Base-by-base conservation (phyloP, 1,140 invertebrate species). In the Pemphigus obesinymphae region DNA sequence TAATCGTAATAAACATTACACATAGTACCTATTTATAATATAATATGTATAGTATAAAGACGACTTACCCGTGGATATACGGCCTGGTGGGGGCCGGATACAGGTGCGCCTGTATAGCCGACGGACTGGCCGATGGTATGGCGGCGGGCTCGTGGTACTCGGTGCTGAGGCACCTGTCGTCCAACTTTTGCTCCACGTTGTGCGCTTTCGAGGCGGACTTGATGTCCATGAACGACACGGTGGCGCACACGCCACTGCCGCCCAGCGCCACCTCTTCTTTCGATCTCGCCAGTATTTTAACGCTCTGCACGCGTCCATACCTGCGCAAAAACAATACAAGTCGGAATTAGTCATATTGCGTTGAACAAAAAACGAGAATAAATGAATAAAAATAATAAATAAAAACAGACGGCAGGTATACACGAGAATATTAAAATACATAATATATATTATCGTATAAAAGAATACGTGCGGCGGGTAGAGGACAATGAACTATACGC, bases 151-250 rank as follows among this genome's bases (percentile, higher is more conserved):
- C 95, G 89, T 97, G 96, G 89, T 97, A 97, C 87, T 96, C 93
- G 84, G 95, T 97, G 87, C 93, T 94, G 87, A 97, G 91, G 83
- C 92, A 91, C 85, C 93, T 89, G 85, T 96, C 93, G 87, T 96
- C 94, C 87, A 97, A 88, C 85, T 93, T 94, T 88, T 96, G 94
- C 86, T 97, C 95, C 84, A 92, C 91, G 87, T 93, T 93, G 87
- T 96, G 94, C 76, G 96, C 96, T 89, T 97, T 97, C 85, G 94
- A 92, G 85, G 96, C 96, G 85, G 95, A 96, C 89, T 95, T 96
- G 89, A 97, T 97, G 90, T 97, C 96, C 91, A 96, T 96, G 90
- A 97, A 97, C 86, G 95, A 95, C 87, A 97, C 95, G 86, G 95
- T 96, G 86, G 95, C 95, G 85, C 90, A 90, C 70, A 89, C 85